A percentile compares a stretch with the other conserved stretches of the same genome.
Conservation (phyloP, 2,888 invertebrate species). For the Steinernema carpocapsae region DNA sequence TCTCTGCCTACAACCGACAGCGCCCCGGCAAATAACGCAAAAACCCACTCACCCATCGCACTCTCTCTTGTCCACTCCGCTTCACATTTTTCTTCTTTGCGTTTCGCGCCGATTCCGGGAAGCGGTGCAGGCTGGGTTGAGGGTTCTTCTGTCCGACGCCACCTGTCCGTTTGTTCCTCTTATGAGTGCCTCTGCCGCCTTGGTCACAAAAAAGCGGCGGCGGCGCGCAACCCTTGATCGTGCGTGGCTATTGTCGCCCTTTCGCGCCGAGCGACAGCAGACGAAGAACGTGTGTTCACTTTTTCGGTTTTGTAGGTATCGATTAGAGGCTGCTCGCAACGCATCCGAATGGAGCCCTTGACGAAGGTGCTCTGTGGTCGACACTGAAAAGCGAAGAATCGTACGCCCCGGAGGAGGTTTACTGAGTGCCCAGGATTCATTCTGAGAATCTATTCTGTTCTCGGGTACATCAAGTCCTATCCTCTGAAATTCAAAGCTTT, state of each 20-base stretch:
- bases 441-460: not conserved
- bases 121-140: too few species aligned
- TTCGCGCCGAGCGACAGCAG: not conserved
- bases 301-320: conserved; percentile 25
- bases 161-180: not conserved
- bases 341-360: conserved; percentile 32
- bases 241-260: not conserved
- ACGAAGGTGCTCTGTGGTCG: conserved; percentile 32
- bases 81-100: not conserved
- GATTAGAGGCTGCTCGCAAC: conserved; percentile 31
- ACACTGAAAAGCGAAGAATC: not conserved
- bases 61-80: too few species aligned
- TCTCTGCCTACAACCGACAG: not conserved
- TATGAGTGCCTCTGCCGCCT: not conserved
- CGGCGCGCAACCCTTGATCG: not conserved
- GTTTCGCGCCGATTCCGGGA: not conserved
- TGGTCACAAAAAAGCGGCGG: not conserved
- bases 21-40: not conserved
- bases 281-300: not conserved
- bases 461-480: not conserved
- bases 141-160: not conserved
- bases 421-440: not conserved
- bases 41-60: too few species aligned
- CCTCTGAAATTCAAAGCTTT: conserved; percentile 16
- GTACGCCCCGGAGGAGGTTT: conserved; percentile 29